phyloP scores from a whole-genome alignment of 2,888 invertebrate species.

The Drosophila siamana region DNA sequence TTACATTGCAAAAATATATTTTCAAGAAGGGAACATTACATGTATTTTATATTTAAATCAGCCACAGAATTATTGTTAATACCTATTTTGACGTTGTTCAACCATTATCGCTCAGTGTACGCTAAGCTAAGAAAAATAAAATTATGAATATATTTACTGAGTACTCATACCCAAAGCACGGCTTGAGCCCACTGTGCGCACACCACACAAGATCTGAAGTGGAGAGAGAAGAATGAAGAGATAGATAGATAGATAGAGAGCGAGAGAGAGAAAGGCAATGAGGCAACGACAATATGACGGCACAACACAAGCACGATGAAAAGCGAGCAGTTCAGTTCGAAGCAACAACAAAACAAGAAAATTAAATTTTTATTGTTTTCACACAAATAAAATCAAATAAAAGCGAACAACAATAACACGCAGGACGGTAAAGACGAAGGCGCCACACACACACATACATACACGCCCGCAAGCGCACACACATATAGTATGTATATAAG shows the following conservation, averaged over 20 bases:
- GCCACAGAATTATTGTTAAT: not conserved
- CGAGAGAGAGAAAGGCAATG: constrained; percentile 1
- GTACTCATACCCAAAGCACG: not conserved
- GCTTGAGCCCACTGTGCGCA: constrained; percentile 40
- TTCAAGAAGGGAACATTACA: not conserved
- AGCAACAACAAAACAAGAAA: constrained; percentile 81
- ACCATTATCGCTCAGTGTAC: constrained; percentile 2
- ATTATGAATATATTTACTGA: constrained; percentile 28
- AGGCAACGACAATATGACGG: constrained; percentile 47
- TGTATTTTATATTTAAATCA: not conserved
- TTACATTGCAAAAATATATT: not conserved
- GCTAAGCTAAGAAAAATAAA: not conserved
- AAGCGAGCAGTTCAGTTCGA: constrained; percentile 57
- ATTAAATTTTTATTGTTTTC: constrained; percentile 84
- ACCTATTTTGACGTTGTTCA: too few species aligned
- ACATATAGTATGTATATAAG: constrained; percentile 12
- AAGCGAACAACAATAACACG: constrained; percentile 74
- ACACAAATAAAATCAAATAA: constrained; percentile 83
- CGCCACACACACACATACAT: constrained; percentile 55
- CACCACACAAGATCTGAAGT: not conserved
- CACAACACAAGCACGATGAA: constrained; percentile 25
- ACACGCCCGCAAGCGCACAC: too few species aligned
- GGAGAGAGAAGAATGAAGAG: not conserved
- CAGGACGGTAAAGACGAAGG: constrained; percentile 43
- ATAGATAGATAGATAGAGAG: not conserved